Percentiles rank a stretch among this genome's conserved stretches.
Conservation (phyloP, 2,888 invertebrate genomes). For the Cephonodes hylas region DNA sequence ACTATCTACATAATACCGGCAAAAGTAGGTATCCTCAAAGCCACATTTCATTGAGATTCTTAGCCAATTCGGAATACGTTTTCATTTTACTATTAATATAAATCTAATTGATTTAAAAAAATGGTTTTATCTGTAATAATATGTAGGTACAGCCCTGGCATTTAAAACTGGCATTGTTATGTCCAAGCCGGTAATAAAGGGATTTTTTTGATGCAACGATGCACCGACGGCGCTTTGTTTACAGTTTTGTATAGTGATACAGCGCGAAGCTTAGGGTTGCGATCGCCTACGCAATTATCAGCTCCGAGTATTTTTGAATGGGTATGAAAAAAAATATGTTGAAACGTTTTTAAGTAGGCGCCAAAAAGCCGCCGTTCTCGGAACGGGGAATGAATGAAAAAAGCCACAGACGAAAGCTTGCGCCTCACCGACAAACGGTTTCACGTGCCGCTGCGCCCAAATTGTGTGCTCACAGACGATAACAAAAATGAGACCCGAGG, state of each 20-base stretch:
- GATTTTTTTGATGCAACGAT: neutral
- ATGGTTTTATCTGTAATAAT: too few species aligned
- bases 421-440: slow-evolving; percentile 65
- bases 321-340: slow-evolving; percentile 37
- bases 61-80: too few species aligned
- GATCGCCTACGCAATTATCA: neutral
- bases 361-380: slow-evolving; percentile 75
- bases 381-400: slow-evolving; percentile 71
- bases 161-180: too few species aligned
- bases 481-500: slow-evolving; percentile 36
- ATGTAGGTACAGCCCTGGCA: too few species aligned
- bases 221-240: neutral
- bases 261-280: neutral
- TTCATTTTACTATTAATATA: too few species aligned
- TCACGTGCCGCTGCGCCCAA: slow-evolving; percentile 71
- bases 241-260: neutral
- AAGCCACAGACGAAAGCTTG: slow-evolving; percentile 60
- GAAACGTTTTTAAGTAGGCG: slow-evolving; percentile 59
- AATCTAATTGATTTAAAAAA: too few species aligned
- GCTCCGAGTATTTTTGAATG: slow-evolving; percentile 1
- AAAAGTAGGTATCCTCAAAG: too few species aligned
- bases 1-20: too few species aligned
- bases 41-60: too few species aligned
- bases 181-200: neutral
- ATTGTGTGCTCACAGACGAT: slow-evolving; percentile 60